Evolutionary conservation across 2,888 invertebrate species (phyloP).

Genomic region (Seira musarum): DNA sequence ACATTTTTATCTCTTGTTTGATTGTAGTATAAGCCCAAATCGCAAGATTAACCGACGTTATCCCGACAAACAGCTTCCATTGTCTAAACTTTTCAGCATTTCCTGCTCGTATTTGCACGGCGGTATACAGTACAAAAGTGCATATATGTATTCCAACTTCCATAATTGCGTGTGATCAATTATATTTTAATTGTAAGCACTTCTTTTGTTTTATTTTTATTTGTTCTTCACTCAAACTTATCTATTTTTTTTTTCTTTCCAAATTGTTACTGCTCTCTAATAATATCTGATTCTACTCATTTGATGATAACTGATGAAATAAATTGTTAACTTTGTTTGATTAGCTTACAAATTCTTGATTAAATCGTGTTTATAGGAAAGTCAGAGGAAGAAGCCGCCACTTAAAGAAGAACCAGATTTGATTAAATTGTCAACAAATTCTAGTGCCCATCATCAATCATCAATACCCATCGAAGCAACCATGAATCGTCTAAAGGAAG

Average conservation of each 20-base stretch:
- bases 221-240: background rate
- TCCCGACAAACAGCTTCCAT: slow-evolving; percentile 43
- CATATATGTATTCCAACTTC: slow-evolving; percentile 47
- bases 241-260: background rate
- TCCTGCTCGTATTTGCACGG: background rate
- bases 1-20: slow-evolving; percentile 30
- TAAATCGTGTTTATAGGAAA: slow-evolving; percentile 39
- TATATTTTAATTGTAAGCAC: background rate
- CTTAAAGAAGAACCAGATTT: slow-evolving; percentile 56
- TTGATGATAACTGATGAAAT: background rate
- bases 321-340: background rate
- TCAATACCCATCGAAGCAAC: background rate
- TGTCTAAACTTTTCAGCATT: slow-evolving; percentile 26
- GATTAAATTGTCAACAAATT: slow-evolving; percentile 43
- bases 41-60: slow-evolving; percentile 36
- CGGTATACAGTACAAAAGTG: no score
- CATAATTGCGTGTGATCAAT: slow-evolving; percentile 43
- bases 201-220: background rate
- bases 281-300: slow-evolving; percentile 14
- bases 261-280: background rate
- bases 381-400: slow-evolving; percentile 38
- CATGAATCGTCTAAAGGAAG: background rate
- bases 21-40: slow-evolving; percentile 43
- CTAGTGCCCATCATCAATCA: background rate
- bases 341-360: background rate